Percentiles rank a stretch among this genome's conserved stretches.
These are phyloP conservation scores for Synergus umbraculus DNA, from an alignment of 2,888 invertebrate species.

Conservation along the genomic window DNA sequence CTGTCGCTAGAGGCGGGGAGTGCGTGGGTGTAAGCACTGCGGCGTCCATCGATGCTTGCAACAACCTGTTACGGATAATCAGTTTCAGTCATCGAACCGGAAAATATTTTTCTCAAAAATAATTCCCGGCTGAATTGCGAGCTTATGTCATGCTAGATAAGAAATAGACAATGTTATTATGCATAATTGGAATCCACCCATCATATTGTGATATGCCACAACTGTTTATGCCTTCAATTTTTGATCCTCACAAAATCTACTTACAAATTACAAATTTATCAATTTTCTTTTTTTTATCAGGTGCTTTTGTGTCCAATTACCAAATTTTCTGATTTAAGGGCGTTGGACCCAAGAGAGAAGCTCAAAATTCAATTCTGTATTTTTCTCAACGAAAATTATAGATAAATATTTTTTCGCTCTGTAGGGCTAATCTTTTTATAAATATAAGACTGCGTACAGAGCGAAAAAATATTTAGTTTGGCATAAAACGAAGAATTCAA, in stretches of 20 bases:
- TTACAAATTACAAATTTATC: too few species aligned
- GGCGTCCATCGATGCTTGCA: constrained; percentile 90
- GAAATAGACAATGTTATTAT: background rate
- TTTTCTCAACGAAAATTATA: too few species aligned
- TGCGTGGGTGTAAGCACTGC: constrained; percentile 85
- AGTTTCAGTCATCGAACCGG: constrained; percentile 31
- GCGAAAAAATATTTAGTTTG: too few species aligned
- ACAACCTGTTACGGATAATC: constrained; percentile 78
- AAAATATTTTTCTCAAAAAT: constrained; percentile 14
- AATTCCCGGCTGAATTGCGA: background rate
- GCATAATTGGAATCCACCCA: background rate
- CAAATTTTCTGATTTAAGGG: too few species aligned
- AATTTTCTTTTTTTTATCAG: too few species aligned
- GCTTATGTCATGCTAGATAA: background rate
- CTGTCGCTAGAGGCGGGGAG: constrained; percentile 84
- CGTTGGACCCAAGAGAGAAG: too few species aligned
- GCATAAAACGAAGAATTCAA: too few species aligned
- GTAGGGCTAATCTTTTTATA: too few species aligned
- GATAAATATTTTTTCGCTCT: too few species aligned
- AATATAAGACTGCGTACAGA: too few species aligned
- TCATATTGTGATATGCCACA: background rate
- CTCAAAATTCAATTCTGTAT: too few species aligned
- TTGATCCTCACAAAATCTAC: background rate
- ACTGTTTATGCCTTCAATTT: background rate
- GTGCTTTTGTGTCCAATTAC: too few species aligned